Evolutionary conservation across 2,888 invertebrate species (phyloP), one percentile per base, ranked within the genome.

Genomic region (Serripes groenlandicus): DNA sequence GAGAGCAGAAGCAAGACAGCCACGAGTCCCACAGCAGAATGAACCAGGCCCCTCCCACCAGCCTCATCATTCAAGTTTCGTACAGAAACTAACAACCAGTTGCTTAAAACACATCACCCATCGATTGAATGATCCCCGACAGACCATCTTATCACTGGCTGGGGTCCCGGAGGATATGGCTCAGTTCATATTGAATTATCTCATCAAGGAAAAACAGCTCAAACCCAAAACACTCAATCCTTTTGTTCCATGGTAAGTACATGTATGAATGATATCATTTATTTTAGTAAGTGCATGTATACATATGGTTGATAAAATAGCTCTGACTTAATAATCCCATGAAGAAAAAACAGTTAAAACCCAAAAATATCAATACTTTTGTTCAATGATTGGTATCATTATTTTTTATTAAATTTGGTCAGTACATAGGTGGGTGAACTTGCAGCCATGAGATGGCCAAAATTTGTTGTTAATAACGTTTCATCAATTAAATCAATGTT

Each of bases 171-270:
- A 92, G 71, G 90, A 92, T 3, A 85, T 93, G 70, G 92, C 93
- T 0, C 92, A 92, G 79, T 87, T 90, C 54, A 84, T 94, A 7
- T 69, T 94, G 1, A 76, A 85, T 0, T 88, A 92, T 75, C 90
- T 94, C 21, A 81, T 92, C 72, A 92, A 91, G 66, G 91, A 93
- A 66, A 90, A 90, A 78, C 86, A 91, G 64, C 90, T 94, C 34
- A 92, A 90, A 70, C 91, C 91, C 0, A 93, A 91, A 66, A 91
- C 91, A n/a, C 87, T 94, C 26, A 90, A 91, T 52, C 88, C 90
- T 9, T 93, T 94, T 86, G 86, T 93, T 56, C 91, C 93, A n/a
- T 92, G 93, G 94, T 93, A 83, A 81, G 69, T 2, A n/a, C n/a
- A n/a, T n/a, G n/a, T n/a, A n/a, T n/a, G n/a, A n/a, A n/a, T n/a